Evolutionary conservation across 2,113 vertebrate genomes (phyloP).

Genomic region (Zapornia atra): DNA sequence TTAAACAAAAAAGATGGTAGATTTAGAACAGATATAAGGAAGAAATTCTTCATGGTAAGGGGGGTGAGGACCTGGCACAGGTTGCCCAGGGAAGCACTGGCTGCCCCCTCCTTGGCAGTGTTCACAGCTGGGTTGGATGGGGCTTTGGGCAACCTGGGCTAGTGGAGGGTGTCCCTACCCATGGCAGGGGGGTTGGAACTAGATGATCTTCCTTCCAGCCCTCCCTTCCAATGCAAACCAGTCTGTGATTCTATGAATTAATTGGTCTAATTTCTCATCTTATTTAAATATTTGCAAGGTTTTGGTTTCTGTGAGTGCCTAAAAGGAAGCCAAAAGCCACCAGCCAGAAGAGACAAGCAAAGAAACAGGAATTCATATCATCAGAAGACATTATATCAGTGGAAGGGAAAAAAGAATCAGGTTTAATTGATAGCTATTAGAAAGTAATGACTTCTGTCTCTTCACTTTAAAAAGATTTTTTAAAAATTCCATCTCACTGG

Average conservation of each 20-base stretch:
- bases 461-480: background rate
- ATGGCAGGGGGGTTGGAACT: no score
- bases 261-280: background rate
- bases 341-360: background rate
- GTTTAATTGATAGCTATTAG: slow-evolving; percentile 4
- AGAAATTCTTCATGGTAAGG: no score
- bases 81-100: no score
- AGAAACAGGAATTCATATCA: background rate
- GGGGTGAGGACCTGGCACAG: no score
- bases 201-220: no score
- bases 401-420: background rate
- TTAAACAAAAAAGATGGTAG: no score
- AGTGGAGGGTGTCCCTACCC: no score
- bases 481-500: background rate
- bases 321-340: background rate
- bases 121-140: no score
- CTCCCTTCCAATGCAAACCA: no score
- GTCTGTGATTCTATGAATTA: background rate
- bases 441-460: background rate
- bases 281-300: background rate
- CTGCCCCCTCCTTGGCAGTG: no score
- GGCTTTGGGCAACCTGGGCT: no score
- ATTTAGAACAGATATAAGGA: no score
- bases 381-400: background rate
- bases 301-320: background rate